A percentile compares a stretch with the other conserved stretches of the same genome.
These are phyloP conservation scores for Micropoecilia bifurca DNA, from an alignment of 2,797 vertebrate genomes.

Conservation along the genomic window DNA sequence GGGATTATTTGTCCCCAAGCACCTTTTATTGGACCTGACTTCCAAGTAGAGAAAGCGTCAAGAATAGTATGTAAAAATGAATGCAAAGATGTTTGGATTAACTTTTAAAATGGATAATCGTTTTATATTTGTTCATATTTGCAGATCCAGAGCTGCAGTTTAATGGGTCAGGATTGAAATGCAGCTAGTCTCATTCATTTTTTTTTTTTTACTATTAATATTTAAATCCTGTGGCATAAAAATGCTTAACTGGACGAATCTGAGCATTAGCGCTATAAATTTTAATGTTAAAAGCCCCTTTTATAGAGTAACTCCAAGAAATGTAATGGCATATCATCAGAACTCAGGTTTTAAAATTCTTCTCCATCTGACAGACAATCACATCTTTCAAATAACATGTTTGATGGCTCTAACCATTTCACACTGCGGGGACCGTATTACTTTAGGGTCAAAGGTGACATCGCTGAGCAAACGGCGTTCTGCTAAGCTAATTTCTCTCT, in stretches of 20 bases:
- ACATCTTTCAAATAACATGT: constrained; percentile 12
- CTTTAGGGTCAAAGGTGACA: constrained; percentile 37
- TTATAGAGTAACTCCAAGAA: constrained; percentile 1
- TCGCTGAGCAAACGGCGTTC: constrained; percentile 48
- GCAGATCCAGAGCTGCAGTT: background rate
- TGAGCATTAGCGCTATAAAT: background rate
- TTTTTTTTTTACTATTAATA: background rate
- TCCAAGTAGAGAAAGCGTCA: background rate
- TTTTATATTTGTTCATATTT: background rate
- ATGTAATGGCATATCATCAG: background rate
- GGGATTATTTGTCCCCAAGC: background rate
- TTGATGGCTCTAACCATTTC: constrained; percentile 43
- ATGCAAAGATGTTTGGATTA: background rate
- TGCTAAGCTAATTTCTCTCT: constrained; percentile 33
- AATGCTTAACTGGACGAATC: background rate
- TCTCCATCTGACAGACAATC: background rate
- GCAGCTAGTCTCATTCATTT: background rate
- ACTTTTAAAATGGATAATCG: background rate
- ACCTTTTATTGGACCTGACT: background rate
- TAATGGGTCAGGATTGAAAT: background rate
- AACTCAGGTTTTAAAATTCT: constrained; percentile 16
- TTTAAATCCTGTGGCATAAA: background rate
- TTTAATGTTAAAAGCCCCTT: background rate
- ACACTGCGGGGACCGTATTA: constrained; percentile 44
- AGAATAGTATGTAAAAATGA: background rate